A percentile compares a stretch with the other conserved stretches of the same genome.
Conservation (phyloP, 2,888 invertebrate genomes). For the Harpagoxenus sublaevis region DNA sequence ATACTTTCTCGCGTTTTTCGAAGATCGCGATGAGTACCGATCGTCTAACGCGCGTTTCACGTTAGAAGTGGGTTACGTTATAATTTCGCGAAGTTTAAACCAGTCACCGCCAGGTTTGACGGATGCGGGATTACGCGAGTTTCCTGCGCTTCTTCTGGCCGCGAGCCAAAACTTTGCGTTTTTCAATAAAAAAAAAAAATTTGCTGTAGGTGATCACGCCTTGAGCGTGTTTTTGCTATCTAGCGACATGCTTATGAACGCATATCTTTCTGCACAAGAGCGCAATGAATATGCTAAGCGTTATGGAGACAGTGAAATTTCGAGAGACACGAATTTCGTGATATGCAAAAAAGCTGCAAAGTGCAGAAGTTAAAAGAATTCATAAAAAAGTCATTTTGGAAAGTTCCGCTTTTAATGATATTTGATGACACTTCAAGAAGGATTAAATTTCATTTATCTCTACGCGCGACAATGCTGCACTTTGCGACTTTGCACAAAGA, state of each 20-base stretch:
- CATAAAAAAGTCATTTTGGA: not conserved
- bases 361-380: not conserved
- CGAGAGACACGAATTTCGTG: not conserved
- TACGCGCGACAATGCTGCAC: not conserved
- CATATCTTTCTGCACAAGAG: not conserved
- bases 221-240: not conserved
- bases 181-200: not conserved
- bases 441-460: not conserved
- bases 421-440: not conserved
- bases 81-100: not conserved
- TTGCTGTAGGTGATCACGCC: not conserved
- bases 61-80: not conserved
- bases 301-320: not conserved
- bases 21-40: not conserved
- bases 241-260: not conserved
- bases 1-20: slow-evolving; percentile 61
- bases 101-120: not conserved
- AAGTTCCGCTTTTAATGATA: slow-evolving; percentile 8
- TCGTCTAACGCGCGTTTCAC: slow-evolving; percentile 34
- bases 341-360: not conserved
- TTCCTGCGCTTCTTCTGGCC: not conserved
- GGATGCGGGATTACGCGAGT: not conserved
- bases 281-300: not conserved
- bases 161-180: not conserved
- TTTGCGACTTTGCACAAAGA: not conserved